Evolutionary conservation across 1,140 invertebrate genomes (phyloP), one percentile per base, ranked within the genome.

Genomic region (Stegodyphus dumicola): DNA sequence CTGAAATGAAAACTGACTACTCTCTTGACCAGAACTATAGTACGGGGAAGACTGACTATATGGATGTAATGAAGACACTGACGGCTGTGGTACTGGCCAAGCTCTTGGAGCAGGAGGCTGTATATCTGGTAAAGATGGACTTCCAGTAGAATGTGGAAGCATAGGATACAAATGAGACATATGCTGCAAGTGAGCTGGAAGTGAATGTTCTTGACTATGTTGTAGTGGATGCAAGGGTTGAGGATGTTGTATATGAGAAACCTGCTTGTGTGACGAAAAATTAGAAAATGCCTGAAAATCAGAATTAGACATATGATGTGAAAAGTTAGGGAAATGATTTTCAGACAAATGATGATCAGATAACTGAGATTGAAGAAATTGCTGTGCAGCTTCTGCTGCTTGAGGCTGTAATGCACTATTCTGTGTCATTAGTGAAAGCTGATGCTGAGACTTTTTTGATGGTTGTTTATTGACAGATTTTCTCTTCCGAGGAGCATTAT

Each of bases 1-100:
- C 13, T 84, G 71, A 77, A 86, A 86, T 77, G 84, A 73, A 77
- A 73, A 86, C 11, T 86, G 84, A 78, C 74, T 85, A 85, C 52
- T 85, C n/a, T 86, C 84, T 77, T 86, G 84, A 78, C 65, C 73
- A 69, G 81, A 85, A 52, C 73, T 86, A 53, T 78, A 86, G 53
- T 70, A 78, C 11, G 75, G 76, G 76, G 84, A 86, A 86, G 84
- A 86, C 84, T 86, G 84, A 86, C 84, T 74, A 73, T 78, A 86
- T 71, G 75, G 84, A 69, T 78, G 84, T 78, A 86, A 86, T 73
- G 84, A 78, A 76, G 74, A 71, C 74, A 77, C 75, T 60, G 83
- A 13, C 77, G 83, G 52, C 53, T 85, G 83, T 33, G 81, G 81
- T 51, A 77, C 65, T n/a, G 67, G 76, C 84, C 76, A 86, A 33